Percentiles rank a stretch among this genome's conserved stretches.
phyloP scores from a whole-genome alignment of 2,888 invertebrate genomes.

The Cataglyphis livida region DNA sequence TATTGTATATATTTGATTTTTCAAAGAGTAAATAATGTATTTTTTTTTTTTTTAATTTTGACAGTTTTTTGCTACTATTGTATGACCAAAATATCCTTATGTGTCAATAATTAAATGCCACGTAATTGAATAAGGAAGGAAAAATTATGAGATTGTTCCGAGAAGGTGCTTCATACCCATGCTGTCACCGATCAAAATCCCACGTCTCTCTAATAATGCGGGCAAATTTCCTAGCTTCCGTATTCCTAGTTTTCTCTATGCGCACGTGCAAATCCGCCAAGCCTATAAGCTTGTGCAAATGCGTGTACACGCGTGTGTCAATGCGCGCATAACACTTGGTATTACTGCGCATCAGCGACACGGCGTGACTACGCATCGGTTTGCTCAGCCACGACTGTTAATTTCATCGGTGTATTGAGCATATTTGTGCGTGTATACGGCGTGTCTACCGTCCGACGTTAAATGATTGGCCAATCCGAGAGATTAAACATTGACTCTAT shows the following conservation, averaged over 20 bases:
- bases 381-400: constrained; percentile 64
- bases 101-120: background rate
- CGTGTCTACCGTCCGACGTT: constrained; percentile 52
- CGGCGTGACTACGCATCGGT: constrained; percentile 43
- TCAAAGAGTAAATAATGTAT: too few species aligned
- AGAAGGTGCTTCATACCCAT: background rate
- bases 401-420: constrained; percentile 63
- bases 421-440: constrained; percentile 58
- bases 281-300: constrained; percentile 40
- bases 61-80: too few species aligned
- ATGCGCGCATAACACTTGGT: constrained; percentile 51
- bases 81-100: too few species aligned
- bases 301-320: constrained; percentile 36
- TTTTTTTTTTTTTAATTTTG: too few species aligned
- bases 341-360: constrained; percentile 42
- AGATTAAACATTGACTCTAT: constrained; percentile 65
- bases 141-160: background rate
- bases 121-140: background rate
- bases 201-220: background rate
- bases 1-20: too few species aligned
- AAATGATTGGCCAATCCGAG: constrained; percentile 69
- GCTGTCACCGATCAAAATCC: background rate
- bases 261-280: constrained; percentile 16
- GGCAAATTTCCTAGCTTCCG: background rate
- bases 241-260: constrained; percentile 22